Conservation (phyloP, 2,113 vertebrate genomes). For the Hirundichthys speculiger region DNA sequence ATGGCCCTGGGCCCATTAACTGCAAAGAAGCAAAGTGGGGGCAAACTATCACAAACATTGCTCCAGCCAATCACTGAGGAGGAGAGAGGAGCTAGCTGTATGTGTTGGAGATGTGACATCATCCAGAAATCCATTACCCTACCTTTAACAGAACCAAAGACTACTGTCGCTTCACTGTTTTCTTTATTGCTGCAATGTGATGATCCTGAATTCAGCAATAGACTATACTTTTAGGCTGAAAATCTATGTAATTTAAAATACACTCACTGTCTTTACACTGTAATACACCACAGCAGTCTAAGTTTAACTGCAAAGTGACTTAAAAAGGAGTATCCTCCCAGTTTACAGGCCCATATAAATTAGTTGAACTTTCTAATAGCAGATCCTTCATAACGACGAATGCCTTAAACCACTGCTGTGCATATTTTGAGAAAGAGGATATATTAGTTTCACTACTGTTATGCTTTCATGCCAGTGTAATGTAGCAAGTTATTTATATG, state of each 20-base stretch:
- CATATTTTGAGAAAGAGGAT: neutral
- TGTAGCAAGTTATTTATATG: conserved; percentile 1
- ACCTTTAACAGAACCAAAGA: conserved; percentile 59
- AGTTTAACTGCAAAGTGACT: neutral
- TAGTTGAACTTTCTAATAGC: conserved; percentile 1
- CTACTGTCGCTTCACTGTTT: conserved; percentile 18
- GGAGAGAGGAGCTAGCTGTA: no score
- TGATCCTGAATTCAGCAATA: neutral
- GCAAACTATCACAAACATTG: no score
- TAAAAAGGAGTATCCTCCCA: conserved; percentile 14
- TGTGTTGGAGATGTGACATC: no score
- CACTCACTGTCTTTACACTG: conserved; percentile 14
- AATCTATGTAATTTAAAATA: neutral
- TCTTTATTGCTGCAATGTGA: neutral
- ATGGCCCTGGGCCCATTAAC: no score
- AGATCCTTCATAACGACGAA: conserved; percentile 17
- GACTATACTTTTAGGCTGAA: neutral
- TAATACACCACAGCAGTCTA: neutral
- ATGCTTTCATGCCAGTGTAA: conserved; percentile 1
- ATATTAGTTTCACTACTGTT: neutral
- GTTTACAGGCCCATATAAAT: conserved; percentile 2
- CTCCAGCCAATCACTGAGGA: no score
- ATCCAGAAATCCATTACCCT: no score
- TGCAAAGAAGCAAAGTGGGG: no score
- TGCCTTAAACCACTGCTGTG: conserved; percentile 35